Evolutionary conservation across 2,888 invertebrate genomes (phyloP), one percentile per base, ranked within the genome.

Genomic region (Fragum whitleyi): DNA sequence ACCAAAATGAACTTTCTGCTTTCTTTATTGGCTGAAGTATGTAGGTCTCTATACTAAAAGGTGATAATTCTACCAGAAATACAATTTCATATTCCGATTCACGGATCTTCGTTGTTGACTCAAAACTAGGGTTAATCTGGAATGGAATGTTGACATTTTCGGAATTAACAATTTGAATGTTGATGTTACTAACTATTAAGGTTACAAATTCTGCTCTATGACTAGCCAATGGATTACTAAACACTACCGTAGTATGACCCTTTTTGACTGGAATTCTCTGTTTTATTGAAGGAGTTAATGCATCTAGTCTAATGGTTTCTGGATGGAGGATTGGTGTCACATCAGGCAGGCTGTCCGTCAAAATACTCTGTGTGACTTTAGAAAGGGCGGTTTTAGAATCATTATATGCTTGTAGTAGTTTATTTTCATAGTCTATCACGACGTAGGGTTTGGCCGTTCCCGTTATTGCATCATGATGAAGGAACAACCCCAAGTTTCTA

Each of bases 401-500:
- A 71, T 89, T 89, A 61, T 83, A 90, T 11, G 92, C 91, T 11
- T 78, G 67, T 16, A 86, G 72, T 9, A 93, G 85, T 70, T 91
- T 89, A n/a, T 81, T 71, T 83, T 92, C 92, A 78, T 98, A 99
- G 94, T 99, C 99, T 80, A 97, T 96, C 97, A 98, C 98, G 0
- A 99, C 99, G 87, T 96, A 96, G 0, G 97, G 96, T 92, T 97
- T 98, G 0, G 98, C 97, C 0, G 99, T 99, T 6, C 99, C 99
- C 0, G 99, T 99, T 76, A 99, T 98, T 11, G 98, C 99, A 92
- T 99, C 99, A 94, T 99, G 99, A 93, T 99, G 99, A 93, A 99
- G 98, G 92, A 99, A 99, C 16, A 99, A 95, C 0, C 97, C 98
- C 81, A 99, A 95, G 94, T 97, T 97, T 65, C 98, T 95, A 62